phyloP scores from a whole-genome alignment of 2,888 invertebrate species.

The Papilio demoleus region DNA sequence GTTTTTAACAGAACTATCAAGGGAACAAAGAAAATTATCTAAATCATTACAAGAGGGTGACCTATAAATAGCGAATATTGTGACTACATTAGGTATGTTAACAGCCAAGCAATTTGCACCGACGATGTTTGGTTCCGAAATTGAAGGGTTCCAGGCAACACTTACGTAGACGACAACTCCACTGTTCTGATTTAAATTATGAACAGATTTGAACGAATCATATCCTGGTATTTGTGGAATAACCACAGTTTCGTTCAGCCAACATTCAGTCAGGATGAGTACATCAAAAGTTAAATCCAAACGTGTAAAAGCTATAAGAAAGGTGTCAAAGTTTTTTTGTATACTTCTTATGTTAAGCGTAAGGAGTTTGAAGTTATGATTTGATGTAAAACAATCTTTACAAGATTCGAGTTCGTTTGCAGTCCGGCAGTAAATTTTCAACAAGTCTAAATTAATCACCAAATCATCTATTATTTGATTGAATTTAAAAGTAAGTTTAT shows the following conservation, averaged over 20 bases:
- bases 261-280: no score
- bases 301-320: slow-evolving; percentile 11
- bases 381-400: no score
- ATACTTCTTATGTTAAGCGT: slow-evolving; percentile 25
- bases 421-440: no score
- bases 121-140: neutral
- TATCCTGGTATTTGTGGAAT: slow-evolving; percentile 18
- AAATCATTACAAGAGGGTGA: no score
- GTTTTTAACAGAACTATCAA: neutral
- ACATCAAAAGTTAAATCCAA: slow-evolving; percentile 27
- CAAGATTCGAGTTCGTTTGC: no score
- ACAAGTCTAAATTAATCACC: no score
- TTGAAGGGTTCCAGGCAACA: slow-evolving; percentile 10
- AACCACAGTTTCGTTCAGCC: slow-evolving; percentile 13
- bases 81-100: slow-evolving; percentile 14
- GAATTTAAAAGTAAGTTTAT: no score
- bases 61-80: slow-evolving; percentile 22
- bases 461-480: no score
- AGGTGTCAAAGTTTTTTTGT: slow-evolving; percentile 32
- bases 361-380: neutral
- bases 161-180: slow-evolving; percentile 40
- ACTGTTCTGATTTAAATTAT: slow-evolving; percentile 34
- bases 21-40: neutral
- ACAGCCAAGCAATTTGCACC: slow-evolving; percentile 11
- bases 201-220: neutral